Evolutionary conservation across 2,797 vertebrate genomes (phyloP), one percentile per base, ranked within the genome.

Genomic region (Smutsia gigantea): DNA sequence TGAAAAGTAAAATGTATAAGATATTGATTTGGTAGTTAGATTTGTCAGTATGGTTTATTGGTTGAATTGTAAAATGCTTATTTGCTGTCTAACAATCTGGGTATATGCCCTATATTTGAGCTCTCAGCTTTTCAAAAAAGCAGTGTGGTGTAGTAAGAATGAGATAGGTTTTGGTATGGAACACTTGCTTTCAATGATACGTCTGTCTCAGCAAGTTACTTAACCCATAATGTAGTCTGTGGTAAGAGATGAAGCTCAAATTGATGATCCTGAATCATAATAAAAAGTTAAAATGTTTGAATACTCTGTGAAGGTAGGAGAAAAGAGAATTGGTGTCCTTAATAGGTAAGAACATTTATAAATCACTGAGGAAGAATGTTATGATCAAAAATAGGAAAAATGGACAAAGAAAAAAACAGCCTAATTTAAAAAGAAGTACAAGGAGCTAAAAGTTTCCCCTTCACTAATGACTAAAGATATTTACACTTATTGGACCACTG

Each of bases 281-380:
- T 27, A 61, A 59, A 59, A 93, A 68, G 23, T 49, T 53, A 90
- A 59, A 90, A 64, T 37, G 2, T 53, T 66, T 29, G 87, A 75
- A 39, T 25, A 86, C 7, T 74, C 11, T 93, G 61, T 42, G 18
- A 81, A 69, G 17, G 11, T 29, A 34, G 13, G 10, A 72, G 5
- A 87, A 84, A 92, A 75, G 37, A 77, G 51, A 94, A 85, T 88
- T 55, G 37, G 2, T 85, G 42, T 19, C 15, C 23, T 97, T 42
- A 27, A 69, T 63, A 88, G 37, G 81, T 83, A 72, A 63, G 21
- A 87, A 68, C 5, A 63, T 78, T 93, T 96, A 86, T 31, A 72
- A 89, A 71, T 91, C 46, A 53, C 74, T 77, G 14, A 81, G 34
- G 64, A 95, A 85, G 57, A 88, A 34, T 51, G 5, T 49, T 42